These are phyloP conservation scores for Channallabes apus DNA, from an alignment of 2,797 vertebrate species.

Conservation along the genomic window DNA sequence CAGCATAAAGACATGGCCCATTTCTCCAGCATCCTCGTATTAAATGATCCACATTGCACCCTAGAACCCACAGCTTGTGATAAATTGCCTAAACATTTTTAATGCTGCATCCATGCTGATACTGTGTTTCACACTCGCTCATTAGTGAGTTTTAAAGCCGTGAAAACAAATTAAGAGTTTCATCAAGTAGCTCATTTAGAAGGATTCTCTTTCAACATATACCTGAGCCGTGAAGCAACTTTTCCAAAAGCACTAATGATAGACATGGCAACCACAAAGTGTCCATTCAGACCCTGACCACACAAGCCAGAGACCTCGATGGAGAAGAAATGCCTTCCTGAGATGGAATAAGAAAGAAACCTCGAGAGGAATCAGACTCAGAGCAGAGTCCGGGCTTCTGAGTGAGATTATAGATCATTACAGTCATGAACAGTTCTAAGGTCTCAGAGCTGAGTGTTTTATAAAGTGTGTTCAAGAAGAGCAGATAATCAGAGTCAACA, in stretches of 20 bases:
- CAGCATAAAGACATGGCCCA: conserved; percentile 42
- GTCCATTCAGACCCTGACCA: not conserved
- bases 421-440: not conserved
- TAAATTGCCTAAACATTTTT: conserved; percentile 24
- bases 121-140: not conserved
- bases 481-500: not conserved
- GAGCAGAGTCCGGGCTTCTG: not conserved
- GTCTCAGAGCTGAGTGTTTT: not conserved
- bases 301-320: not conserved
- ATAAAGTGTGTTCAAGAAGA: not conserved
- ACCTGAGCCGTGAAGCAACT: not conserved
- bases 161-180: conserved; percentile 5
- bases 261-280: not conserved
- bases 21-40: conserved; percentile 44
- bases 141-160: not conserved
- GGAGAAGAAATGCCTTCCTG: not conserved
- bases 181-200: not conserved
- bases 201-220: not conserved
- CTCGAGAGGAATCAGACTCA: not conserved
- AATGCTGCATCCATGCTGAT: conserved; percentile 9
- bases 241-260: not conserved
- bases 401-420: not conserved
- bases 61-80: not conserved
- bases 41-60: conserved; percentile 10
- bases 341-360: not conserved